Conservation (phyloP, 1,140 invertebrate genomes). For the Drosophila yakuba region DNA sequence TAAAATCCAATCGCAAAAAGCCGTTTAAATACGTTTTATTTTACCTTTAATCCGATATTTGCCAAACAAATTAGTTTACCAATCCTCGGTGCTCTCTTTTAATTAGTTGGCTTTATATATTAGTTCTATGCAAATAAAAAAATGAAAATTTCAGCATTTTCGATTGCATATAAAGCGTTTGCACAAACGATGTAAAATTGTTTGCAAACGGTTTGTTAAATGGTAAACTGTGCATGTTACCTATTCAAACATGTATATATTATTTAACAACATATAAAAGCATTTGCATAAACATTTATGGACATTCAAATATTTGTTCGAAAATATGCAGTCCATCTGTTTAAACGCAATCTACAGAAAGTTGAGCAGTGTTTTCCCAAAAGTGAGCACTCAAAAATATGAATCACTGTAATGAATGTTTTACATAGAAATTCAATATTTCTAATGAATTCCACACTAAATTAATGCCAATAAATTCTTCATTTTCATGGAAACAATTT, state of each 20-base stretch:
- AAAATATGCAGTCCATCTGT: no score
- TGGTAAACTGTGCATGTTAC: not conserved
- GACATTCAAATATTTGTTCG: no score
- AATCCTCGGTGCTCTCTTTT: not conserved
- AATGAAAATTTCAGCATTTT: not conserved
- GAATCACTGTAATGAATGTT: no score
- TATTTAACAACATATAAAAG: not conserved
- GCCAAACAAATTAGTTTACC: constrained; percentile 7
- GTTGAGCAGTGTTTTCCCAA: no score
- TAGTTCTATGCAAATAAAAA: not conserved
- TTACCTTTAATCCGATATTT: constrained; percentile 10
- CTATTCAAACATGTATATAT: constrained; percentile 5
- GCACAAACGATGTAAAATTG: not conserved
- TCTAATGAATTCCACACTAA: not conserved
- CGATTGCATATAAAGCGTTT: constrained; percentile 3
- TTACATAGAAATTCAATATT: not conserved
- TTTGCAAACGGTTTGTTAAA: constrained; percentile 1
- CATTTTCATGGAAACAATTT: no score
- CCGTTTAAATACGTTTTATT: not conserved
- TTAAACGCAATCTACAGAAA: no score
- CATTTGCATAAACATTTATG: not conserved
- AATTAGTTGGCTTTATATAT: constrained; percentile 27
- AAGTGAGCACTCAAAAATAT: no score
- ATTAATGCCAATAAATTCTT: not conserved
- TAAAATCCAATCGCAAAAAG: not conserved